Evolutionary conservation across 2,888 invertebrate genomes (phyloP), one percentile per base, ranked within the genome.

Genomic region (Tipula helvola): DNA sequence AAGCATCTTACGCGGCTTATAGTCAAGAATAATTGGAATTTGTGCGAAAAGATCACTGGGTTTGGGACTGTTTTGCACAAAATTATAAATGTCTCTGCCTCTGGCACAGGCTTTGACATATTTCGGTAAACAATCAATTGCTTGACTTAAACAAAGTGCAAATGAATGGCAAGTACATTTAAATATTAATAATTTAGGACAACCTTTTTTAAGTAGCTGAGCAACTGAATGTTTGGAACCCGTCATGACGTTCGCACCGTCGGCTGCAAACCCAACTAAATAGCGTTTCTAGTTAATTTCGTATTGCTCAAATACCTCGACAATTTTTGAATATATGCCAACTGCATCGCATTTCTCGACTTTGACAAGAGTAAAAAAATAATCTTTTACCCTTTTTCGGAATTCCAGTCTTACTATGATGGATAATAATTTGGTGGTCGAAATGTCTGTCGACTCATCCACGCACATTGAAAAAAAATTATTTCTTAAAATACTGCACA

Each of bases 131-230:
- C 39, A 16, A 83, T 86, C 83, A 39, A 83, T 83, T 10, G 86
- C 86, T 36, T n/a, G n/a, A n/a, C 39, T 28, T 12, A 83, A 84
- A 42, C 89, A 89, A 10, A 90, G 87, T 16, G 88, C 89, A 52
- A 90, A 89, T 86, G 89, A 90, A 87, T 90, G 90, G 87, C 90
- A 91, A 16, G 89, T 57, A 36, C 88, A 28, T 28, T 28, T 28
- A 28, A 28, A 28, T 28, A 28, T 28, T 28, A 28, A 28, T 28
- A 28, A 28, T 28, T 28, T 28, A 28, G 28, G 28, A 28, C 28
- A 28, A 28, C 2, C 28, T 28, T 28, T 28, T 28, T 28, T 28
- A 28, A 28, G 28, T 2, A 28, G 28, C 2, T 28, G 28, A 28
- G 28, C 28, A 28, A 28, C 28, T 28, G 28, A 28, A 28, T 28